These are phyloP conservation scores for Oreonectes daqikongensis DNA, from an alignment of 2,797 vertebrate species.

Conservation along the genomic window DNA sequence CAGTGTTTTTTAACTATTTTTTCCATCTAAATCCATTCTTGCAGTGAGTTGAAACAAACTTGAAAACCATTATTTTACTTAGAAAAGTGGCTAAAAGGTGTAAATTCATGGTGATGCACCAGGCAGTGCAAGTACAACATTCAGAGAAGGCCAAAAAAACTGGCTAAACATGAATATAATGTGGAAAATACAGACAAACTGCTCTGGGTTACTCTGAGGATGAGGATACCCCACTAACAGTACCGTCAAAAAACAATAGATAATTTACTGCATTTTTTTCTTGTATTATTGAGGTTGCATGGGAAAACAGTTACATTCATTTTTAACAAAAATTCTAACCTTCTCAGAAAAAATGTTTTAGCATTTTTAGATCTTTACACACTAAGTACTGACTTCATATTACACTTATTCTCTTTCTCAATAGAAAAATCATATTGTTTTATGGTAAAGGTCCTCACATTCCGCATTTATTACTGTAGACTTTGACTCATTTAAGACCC, in stretches of 20 bases:
- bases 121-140: not conserved
- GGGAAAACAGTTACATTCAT: not conserved
- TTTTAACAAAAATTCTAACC: not conserved
- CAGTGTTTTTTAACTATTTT: too few relatives aligned
- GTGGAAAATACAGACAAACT: not conserved
- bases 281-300: not conserved
- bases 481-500: constrained; percentile 40
- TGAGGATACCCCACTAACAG: not conserved
- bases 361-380: too few relatives aligned
- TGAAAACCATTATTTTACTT: not conserved
- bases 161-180: not conserved
- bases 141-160: not conserved
- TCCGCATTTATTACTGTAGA: constrained; percentile 50
- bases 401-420: constrained; percentile 59
- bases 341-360: too few relatives aligned
- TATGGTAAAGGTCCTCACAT: constrained; percentile 56
- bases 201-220: not conserved
- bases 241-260: not conserved
- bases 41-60: not conserved
- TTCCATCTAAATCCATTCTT: too few relatives aligned
- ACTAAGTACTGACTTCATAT: constrained; percentile 44
- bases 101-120: not conserved
- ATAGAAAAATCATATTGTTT: constrained; percentile 51
- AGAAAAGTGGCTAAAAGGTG: not conserved
- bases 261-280: not conserved